Conservation (phyloP, 2,888 invertebrate species). For the Magallana nippona region DNA sequence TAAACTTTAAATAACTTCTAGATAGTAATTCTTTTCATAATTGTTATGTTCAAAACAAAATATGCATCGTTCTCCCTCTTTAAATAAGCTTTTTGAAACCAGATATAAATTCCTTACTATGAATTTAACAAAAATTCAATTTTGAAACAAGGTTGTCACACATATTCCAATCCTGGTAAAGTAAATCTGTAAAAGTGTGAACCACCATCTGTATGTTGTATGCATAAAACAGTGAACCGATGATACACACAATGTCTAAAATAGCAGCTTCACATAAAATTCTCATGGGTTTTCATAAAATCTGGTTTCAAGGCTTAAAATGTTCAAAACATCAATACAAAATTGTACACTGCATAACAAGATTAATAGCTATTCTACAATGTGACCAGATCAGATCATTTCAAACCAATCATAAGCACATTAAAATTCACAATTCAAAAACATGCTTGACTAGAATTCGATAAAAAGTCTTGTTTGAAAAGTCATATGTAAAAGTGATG, state of each 20-base stretch:
- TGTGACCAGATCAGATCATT: background rate
- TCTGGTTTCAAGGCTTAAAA: constrained; percentile 24
- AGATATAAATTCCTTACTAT: background rate
- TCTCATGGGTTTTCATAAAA: background rate
- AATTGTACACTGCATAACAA: background rate
- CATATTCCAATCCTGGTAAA: background rate
- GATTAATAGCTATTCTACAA: background rate
- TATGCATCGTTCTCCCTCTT: background rate
- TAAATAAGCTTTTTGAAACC: constrained; percentile 21
- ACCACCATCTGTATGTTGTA: background rate
- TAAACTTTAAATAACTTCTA: background rate
- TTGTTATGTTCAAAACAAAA: background rate
- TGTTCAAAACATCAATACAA: background rate
- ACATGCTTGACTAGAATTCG: constrained; percentile 28
- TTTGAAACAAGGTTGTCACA: constrained; percentile 22
- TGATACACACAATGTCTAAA: background rate
- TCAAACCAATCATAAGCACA: background rate
- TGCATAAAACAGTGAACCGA: background rate
- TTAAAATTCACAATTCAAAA: background rate
- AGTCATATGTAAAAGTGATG: background rate
- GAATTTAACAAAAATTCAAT: background rate
- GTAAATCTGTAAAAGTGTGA: background rate
- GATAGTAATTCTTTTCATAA: too few species aligned
- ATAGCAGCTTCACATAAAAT: background rate
- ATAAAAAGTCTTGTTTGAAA: background rate